phyloP scores from a whole-genome alignment of 1,140 invertebrate species.

The Bombus waltoni region DNA sequence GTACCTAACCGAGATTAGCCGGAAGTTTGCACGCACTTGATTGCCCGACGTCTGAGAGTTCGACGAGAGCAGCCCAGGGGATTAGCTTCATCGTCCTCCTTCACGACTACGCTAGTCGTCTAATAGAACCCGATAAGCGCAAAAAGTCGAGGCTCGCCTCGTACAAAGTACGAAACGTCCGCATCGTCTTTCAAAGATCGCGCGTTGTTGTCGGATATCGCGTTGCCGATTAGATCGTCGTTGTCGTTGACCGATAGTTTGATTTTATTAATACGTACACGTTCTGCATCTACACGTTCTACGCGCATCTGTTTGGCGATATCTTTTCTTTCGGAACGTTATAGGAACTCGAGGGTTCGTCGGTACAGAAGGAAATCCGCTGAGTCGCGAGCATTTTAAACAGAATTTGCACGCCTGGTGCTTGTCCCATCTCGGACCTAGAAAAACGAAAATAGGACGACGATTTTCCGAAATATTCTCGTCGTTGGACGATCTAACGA shows the following conservation, averaged over 20 bases:
- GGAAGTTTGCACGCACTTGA: constrained; percentile 34
- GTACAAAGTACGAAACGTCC: background rate
- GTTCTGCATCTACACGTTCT: fast-evolving
- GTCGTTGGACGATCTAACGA: background rate
- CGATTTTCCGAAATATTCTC: background rate
- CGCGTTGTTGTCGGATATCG: background rate
- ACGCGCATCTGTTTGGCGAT: too few species aligned
- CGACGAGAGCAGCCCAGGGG: constrained; percentile 19
- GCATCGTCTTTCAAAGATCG: background rate
- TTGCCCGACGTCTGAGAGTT: constrained; percentile 16
- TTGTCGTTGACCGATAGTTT: too few species aligned
- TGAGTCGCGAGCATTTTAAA: fast-evolving
- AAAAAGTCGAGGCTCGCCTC: background rate
- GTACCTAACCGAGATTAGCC: constrained; percentile 42
- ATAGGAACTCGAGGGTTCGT: too few species aligned
- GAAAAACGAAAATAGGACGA: background rate
- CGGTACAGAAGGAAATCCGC: too few species aligned
- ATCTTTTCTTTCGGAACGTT: too few species aligned
- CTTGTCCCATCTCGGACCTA: background rate
- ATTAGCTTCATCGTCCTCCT: constrained; percentile 19
- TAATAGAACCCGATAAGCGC: background rate
- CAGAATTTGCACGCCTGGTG: background rate
- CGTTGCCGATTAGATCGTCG: background rate
- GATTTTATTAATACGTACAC: too few species aligned
- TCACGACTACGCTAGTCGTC: too few species aligned